Conservation (phyloP, 2,797 vertebrate genomes). For the Peromyscus nudipes region DNA sequence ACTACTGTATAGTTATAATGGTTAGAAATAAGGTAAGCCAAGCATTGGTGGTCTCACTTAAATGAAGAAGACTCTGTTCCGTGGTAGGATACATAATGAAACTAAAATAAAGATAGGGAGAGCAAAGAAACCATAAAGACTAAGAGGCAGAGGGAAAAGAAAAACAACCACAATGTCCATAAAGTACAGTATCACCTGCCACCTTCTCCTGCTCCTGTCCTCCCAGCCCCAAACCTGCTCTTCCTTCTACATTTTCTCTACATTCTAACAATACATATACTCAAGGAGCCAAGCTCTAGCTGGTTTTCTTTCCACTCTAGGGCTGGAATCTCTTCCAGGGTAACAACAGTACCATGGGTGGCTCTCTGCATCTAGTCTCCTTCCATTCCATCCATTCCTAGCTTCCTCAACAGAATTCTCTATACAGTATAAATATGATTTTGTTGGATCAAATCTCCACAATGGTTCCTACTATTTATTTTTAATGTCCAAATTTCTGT, state of each 20-base stretch:
- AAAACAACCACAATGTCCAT: slow-evolving; percentile 24
- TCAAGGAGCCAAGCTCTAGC: neutral
- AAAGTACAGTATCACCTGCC: neutral
- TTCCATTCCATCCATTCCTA: neutral
- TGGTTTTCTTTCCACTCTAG: neutral
- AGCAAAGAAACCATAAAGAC: neutral
- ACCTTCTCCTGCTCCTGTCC: neutral
- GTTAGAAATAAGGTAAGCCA: neutral
- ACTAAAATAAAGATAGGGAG: too few species aligned
- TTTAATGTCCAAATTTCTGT: neutral
- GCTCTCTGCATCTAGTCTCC: neutral
- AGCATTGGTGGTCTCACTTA: neutral
- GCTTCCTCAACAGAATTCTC: neutral
- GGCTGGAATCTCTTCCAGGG: neutral
- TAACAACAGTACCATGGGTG: neutral
- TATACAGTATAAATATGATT: neutral
- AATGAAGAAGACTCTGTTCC: neutral
- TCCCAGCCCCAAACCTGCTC: neutral
- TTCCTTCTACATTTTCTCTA: neutral
- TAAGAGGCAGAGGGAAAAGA: neutral
- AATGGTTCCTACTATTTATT: slow-evolving; percentile 1
- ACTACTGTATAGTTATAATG: neutral
- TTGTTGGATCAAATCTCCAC: neutral
- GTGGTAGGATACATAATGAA: neutral
- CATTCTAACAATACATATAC: neutral